phyloP scores from a whole-genome alignment of 2,888 invertebrate genomes.

The Augochlorella aurata region DNA sequence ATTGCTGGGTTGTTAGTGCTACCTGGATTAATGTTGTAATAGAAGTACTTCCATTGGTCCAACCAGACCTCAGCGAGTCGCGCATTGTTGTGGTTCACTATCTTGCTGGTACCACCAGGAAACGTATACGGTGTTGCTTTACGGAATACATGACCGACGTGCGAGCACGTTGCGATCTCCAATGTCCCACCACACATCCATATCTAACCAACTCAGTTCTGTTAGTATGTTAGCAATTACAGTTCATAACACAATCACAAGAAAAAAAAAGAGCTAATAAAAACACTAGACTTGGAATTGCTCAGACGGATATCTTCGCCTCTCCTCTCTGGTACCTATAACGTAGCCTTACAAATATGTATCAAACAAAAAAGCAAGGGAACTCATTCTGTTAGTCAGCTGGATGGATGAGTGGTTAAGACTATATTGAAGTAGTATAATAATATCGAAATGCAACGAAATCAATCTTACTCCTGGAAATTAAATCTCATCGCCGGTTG shows the following conservation, averaged over 20 bases:
- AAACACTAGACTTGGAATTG: conserved; percentile 42
- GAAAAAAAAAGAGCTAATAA: conserved; percentile 35
- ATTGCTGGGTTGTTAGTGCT: conserved; percentile 74
- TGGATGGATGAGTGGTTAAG: conserved; percentile 82
- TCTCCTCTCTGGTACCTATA: conserved; percentile 71
- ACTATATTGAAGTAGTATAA: conserved; percentile 50
- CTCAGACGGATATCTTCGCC: conserved; percentile 26
- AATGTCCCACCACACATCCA: conserved; percentile 99
- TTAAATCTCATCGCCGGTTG: conserved; percentile 19
- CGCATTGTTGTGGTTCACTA: conserved; percentile 99
- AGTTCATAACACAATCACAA: conserved; percentile 49
- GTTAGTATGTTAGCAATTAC: conserved; percentile 78
- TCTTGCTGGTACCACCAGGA: conserved; percentile 97
- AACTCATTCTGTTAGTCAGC: conserved; percentile 76
- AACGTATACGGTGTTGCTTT: conserved; percentile 99
- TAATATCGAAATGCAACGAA: conserved; percentile 41
- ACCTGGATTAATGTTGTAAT: conserved; percentile 99
- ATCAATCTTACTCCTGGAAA: conserved; percentile 43
- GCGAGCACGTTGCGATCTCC: conserved; percentile 96
- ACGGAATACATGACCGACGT: conserved; percentile 98
- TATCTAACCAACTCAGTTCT: conserved; percentile 86
- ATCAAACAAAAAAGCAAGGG: conserved; percentile 62
- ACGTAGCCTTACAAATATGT: conserved; percentile 52
- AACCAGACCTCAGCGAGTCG: conserved; percentile 99
- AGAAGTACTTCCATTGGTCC: conserved; percentile 99